Percentiles rank a stretch among this genome's conserved stretches.
Evolutionary conservation across 2,797 vertebrate genomes (phyloP).

Genomic region (Malacoraja senta): DNA sequence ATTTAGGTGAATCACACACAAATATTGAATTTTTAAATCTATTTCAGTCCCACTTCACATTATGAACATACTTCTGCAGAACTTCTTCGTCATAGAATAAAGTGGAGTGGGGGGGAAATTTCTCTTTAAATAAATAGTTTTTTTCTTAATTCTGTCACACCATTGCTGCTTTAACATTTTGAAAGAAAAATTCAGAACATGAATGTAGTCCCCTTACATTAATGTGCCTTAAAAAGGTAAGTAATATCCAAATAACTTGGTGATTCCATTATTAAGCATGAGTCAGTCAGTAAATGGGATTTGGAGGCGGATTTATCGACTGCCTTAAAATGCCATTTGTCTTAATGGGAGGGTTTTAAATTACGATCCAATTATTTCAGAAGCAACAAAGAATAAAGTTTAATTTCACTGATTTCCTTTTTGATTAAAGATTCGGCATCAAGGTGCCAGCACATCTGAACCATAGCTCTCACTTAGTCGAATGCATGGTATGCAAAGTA

Average conservation of each 20-base stretch:
- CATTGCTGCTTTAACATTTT: neutral
- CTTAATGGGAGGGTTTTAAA: conserved; percentile 37
- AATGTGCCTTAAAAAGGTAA: neutral
- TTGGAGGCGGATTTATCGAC: conserved; percentile 26
- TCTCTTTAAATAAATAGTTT: neutral
- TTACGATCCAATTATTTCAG: conserved; percentile 36
- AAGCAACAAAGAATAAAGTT: conserved; percentile 37
- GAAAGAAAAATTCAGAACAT: neutral
- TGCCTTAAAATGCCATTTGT: conserved; percentile 34
- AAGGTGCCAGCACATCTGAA: neutral
- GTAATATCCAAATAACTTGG: neutral
- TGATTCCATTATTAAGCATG: conserved; percentile 6
- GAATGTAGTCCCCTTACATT: neutral
- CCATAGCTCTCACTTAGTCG: conserved; percentile 15
- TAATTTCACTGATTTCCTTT: conserved; percentile 35
- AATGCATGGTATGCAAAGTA: conserved; percentile 28
- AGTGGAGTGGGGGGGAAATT: neutral
- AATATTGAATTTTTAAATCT: neutral
- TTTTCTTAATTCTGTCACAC: neutral
- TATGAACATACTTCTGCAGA: neutral
- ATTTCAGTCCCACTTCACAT: neutral
- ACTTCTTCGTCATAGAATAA: too few relatives aligned
- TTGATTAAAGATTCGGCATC: conserved; percentile 27
- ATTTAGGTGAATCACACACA: neutral
- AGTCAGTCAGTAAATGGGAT: conserved; percentile 12